Evolutionary conservation across 1,140 invertebrate genomes (phyloP).

Genomic region (Dendrolimus kikuchii): DNA sequence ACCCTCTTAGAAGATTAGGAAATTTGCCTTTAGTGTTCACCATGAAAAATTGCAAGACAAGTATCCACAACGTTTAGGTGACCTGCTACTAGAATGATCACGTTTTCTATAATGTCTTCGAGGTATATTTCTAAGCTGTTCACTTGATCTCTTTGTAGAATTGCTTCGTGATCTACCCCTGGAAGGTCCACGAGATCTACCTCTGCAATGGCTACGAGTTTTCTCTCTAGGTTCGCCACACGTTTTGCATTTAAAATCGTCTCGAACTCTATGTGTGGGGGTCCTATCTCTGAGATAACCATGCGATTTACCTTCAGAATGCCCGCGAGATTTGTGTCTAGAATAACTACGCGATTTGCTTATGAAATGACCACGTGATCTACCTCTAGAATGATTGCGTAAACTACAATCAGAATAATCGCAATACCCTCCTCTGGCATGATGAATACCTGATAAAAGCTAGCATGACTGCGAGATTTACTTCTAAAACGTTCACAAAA

Average conservation of each 20-base stretch:
- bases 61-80: no score
- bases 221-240: conserved; percentile 7
- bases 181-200: conserved; percentile 8
- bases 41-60: no score
- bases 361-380: no score
- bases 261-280: background rate
- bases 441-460: background rate
- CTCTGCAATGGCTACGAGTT: conserved; percentile 4
- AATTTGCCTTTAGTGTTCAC: no score
- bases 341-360: conserved; percentile 5
- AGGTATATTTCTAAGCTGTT: conserved; percentile 3
- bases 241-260: background rate
- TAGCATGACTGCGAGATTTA: background rate
- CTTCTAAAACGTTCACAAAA: background rate
- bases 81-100: conserved; percentile 6
- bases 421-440: background rate
- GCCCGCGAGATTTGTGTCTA: conserved; percentile 5
- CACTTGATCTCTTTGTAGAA: conserved; percentile 12
- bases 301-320: conserved; percentile 2
- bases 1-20: no score
- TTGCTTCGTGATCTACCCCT: conserved; percentile 10
- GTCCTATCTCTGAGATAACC: conserved; percentile 1
- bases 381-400: background rate
- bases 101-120: conserved; percentile 6
- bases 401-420: background rate